These are phyloP conservation scores for Drosophila subsilvestris DNA, from an alignment of 2,888 invertebrate genomes.

Conservation along the genomic window DNA sequence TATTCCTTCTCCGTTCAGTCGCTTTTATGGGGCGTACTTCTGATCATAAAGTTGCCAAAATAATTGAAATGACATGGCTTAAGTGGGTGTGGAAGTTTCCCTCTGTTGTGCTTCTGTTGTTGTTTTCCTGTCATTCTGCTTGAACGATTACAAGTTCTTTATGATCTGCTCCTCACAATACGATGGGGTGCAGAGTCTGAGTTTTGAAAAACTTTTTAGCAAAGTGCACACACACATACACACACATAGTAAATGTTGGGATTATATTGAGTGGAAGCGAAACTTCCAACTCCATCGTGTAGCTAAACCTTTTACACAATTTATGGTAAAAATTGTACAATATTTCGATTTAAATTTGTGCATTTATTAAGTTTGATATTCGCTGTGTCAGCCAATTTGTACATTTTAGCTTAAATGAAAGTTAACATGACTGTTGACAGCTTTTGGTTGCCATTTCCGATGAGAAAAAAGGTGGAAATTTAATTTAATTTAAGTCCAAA, in stretches of 20 bases:
- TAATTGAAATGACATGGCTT: constrained; percentile 61
- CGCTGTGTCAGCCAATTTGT: background rate
- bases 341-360: background rate
- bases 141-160: constrained; percentile 33
- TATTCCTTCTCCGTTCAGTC: constrained; percentile 20
- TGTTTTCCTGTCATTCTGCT: constrained; percentile 22
- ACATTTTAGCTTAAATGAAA: background rate
- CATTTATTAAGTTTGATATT: background rate
- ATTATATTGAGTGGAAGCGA: constrained; percentile 9
- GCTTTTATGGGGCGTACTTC: constrained; percentile 27
- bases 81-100: constrained; percentile 37
- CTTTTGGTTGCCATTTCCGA: background rate
- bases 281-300: constrained; percentile 16
- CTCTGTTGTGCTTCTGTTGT: constrained; percentile 13
- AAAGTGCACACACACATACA: constrained; percentile 1
- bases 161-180: constrained; percentile 22
- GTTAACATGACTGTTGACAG: background rate
- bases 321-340: background rate
- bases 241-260: background rate
- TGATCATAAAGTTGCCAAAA: constrained; percentile 56
- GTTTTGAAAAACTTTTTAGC: constrained; percentile 24
- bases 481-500: no score
- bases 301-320: background rate
- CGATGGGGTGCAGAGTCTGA: constrained; percentile 6
- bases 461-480: background rate